Conservation (phyloP, 2,888 invertebrate genomes). For the Rhopalosiphum nymphaeae region DNA sequence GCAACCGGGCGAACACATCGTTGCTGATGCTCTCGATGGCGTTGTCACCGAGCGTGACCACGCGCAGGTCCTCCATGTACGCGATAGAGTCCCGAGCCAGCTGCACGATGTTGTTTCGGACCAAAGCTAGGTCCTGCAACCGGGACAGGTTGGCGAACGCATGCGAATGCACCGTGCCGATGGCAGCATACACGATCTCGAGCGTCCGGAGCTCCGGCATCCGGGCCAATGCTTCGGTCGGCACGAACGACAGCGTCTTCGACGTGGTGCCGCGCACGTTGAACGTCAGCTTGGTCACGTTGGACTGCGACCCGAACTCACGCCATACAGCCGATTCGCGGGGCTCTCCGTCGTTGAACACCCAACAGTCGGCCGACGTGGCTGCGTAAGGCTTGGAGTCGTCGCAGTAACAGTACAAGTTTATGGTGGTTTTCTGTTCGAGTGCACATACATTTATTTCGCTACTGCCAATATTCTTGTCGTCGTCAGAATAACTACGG, state of each 20-base stretch:
- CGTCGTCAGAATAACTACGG: background rate
- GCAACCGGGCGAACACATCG: conserved; percentile 81
- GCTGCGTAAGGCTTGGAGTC: conserved; percentile 74
- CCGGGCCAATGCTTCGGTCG: conserved; percentile 78
- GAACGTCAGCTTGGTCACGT: conserved; percentile 79
- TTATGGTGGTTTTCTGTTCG: conserved; percentile 68
- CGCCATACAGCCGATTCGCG: conserved; percentile 82
- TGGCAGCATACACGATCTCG: conserved; percentile 80
- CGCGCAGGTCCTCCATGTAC: conserved; percentile 78
- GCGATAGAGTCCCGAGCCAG: conserved; percentile 81
- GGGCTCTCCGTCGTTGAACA: conserved; percentile 79
- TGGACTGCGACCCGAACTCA: conserved; percentile 80
- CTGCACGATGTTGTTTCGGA: conserved; percentile 79
- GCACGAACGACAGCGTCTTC: conserved; percentile 77
- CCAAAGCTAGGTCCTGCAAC: conserved; percentile 77
- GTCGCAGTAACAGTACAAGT: conserved; percentile 79
- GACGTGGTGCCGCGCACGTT: conserved; percentile 78
- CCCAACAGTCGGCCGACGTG: conserved; percentile 83
- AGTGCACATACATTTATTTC: conserved; percentile 68
- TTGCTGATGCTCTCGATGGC: conserved; percentile 80
- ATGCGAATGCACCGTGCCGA: conserved; percentile 78
- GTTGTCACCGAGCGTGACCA: conserved; percentile 82
- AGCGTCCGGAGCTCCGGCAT: conserved; percentile 78
- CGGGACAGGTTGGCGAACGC: conserved; percentile 82
- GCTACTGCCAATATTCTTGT: background rate